Base-by-base conservation (phyloP, 1,140 invertebrate species). In the Ceratina australensis region DNA sequence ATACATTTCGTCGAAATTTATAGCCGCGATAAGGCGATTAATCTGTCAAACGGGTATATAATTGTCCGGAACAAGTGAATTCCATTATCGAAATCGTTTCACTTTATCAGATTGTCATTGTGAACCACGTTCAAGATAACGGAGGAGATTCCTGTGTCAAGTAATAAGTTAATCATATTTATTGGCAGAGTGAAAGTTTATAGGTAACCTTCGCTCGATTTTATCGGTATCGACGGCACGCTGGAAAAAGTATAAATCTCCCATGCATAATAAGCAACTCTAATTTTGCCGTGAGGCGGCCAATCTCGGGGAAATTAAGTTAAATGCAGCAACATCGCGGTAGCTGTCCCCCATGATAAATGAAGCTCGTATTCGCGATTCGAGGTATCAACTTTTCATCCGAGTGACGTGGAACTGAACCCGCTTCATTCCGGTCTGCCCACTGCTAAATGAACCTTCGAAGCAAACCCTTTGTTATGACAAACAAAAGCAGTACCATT, bases 1-100 rank as follows among this genome's bases (percentile, higher is more conserved):
- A 20, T 15, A n/a, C 69, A 22, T 72, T 33, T 28, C 57, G n/a
- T 2, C 5, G 4, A 63, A 33, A 15, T 72, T 72, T 63, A 72
- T 72, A 57, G 47, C 0, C 26, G 0, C n/a, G 47, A 59, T 49
- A 52, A 59, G 2, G 0, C n/a, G 24, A 52, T 16, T 28, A 18
- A 2, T n/a, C 12, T 3, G 22, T 50, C 13, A 16, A 26, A 49
- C 22, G 0, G 3, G 7, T 20, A 28, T 28, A 13, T 22, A 10
- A 42, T 28, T 52, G 2, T 3, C 33, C 33, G 33, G 33, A 42
- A 5, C 18, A 8, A 8, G 24, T 4, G 56, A 24, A 71, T 47
- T 26, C 56, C 20, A 4, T 59, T 59, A 57, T 59, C 26, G 5
- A 18, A 15, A 28, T 18, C 1, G 16, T 2, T 10, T 7, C 18